phyloP scores from a whole-genome alignment of 2,888 invertebrate genomes.

The Andrena hattorfiana region DNA sequence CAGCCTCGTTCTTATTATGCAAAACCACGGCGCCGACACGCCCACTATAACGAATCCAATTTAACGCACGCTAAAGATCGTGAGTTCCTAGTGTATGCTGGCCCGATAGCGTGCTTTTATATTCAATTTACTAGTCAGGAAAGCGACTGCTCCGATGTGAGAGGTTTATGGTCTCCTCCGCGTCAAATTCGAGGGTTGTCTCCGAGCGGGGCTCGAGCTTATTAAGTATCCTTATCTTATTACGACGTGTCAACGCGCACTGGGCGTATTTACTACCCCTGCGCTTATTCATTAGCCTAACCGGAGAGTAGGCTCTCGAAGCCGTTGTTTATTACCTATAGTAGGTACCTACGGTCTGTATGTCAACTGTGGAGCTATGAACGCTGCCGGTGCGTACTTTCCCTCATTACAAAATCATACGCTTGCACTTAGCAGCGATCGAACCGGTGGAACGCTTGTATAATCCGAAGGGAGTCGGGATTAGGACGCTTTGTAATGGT shows the following conservation, averaged over 20 bases:
- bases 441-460: slow-evolving; percentile 38
- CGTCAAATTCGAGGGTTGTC: slow-evolving; percentile 46
- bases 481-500: background rate
- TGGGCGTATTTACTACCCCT: slow-evolving; percentile 42
- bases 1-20: slow-evolving; percentile 59
- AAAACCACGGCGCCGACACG: slow-evolving; percentile 63
- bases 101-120: slow-evolving; percentile 46
- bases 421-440: slow-evolving; percentile 47
- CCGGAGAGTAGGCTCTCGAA: slow-evolving; percentile 19
- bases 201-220: background rate
- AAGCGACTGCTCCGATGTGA: slow-evolving; percentile 32
- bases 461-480: background rate
- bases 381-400: slow-evolving; percentile 38
- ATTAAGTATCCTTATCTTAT: slow-evolving; percentile 43
- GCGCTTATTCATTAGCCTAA: slow-evolving; percentile 44
- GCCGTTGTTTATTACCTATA: slow-evolving; percentile 41
- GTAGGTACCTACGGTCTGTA: slow-evolving; percentile 29
- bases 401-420: slow-evolving; percentile 61
- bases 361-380: slow-evolving; percentile 8
- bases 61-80: slow-evolving; percentile 63
- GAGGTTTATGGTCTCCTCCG: slow-evolving; percentile 24
- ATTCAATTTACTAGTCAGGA: slow-evolving; percentile 56
- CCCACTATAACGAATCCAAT: slow-evolving; percentile 70
- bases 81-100: slow-evolving; percentile 51
- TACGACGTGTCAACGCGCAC: slow-evolving; percentile 22